Evolutionary conservation across 2,888 invertebrate genomes (phyloP), one percentile per base, ranked within the genome.

Genomic region (Drosophila heteroneura): DNA sequence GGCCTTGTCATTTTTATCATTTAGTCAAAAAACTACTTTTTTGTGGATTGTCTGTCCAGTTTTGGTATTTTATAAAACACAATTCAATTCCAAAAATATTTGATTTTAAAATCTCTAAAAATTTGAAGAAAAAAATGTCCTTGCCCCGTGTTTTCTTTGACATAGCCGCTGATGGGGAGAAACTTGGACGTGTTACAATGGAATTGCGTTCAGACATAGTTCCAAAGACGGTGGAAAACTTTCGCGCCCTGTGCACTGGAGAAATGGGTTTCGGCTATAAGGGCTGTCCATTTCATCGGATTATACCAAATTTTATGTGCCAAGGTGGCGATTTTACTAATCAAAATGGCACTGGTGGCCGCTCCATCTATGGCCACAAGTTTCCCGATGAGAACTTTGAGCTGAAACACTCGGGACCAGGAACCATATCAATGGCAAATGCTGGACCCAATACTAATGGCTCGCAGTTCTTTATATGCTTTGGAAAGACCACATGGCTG

Each of bases 281-380:
- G 94, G 96, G 96, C 83, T 97, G 97, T 93, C 96, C 96, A 82
- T 98, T 98, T 95, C 98, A 98, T 94, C 96, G 98, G 81, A 96
- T 99, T 88, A 98, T 99, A 94, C 98, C 98, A 81, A 97, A 97
- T 94, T 99, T 99, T 95, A 98, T 98, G 98, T 97, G 98, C 94
- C 98, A 98, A 95, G 98, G 97, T 60, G 97, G 98, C 82, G 98
- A 98, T 93, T 98, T 98, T 93, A 98, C 98, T 85, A 96, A 97
- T 93, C 96, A 98, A 96, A 97, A 97, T 93, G 98, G 98, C 94
- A 97, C 97, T 87, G 97, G 97, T 70, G 99, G 99, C 81, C 98
- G 98, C 94, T 98, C 98, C 81, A 99, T 99, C 94, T 99, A 98
- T 89, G 99, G 99, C 41, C 95, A 95, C 91, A 98, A 98, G 94